A percentile compares a stretch with the other conserved stretches of the same genome.
Conservation (phyloP, 2,888 invertebrate species). For the Autographa pulchrina region DNA sequence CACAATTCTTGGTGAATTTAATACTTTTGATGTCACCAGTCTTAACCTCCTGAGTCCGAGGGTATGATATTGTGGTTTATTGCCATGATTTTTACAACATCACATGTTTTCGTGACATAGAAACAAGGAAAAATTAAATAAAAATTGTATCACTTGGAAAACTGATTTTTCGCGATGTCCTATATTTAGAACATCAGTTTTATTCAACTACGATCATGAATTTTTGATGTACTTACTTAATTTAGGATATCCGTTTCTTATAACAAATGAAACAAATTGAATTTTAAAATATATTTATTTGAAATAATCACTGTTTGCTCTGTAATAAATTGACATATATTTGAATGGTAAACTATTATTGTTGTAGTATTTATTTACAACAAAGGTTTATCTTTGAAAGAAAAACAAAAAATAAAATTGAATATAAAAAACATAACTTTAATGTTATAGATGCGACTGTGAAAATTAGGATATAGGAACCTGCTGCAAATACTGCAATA, state of each 20-base stretch:
- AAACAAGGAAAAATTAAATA: slow-evolving; percentile 5
- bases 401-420: not conserved
- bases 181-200: too few relatives aligned
- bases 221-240: slow-evolving; percentile 1
- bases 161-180: slow-evolving; percentile 9
- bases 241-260: slow-evolving; percentile 7
- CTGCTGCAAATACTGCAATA: too few relatives aligned
- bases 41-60: slow-evolving; percentile 12
- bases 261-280: not conserved
- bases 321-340: slow-evolving; percentile 9
- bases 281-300: slow-evolving; percentile 7
- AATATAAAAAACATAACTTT: too few relatives aligned
- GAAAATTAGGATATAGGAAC: too few relatives aligned
- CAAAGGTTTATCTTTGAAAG: slow-evolving; percentile 3
- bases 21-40: too few relatives aligned
- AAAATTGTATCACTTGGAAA: slow-evolving; percentile 3
- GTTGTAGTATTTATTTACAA: slow-evolving; percentile 7
- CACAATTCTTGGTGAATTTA: too few relatives aligned
- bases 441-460: too few relatives aligned
- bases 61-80: slow-evolving; percentile 4
- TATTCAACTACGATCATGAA: slow-evolving; percentile 4
- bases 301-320: slow-evolving; percentile 10
- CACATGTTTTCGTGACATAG: not conserved
- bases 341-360: slow-evolving; percentile 3
- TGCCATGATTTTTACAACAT: slow-evolving; percentile 5